Percentiles rank a stretch among this genome's conserved stretches.
Evolutionary conservation across 2,797 vertebrate genomes (phyloP).

Genomic region (Pangasius larnaudii): DNA sequence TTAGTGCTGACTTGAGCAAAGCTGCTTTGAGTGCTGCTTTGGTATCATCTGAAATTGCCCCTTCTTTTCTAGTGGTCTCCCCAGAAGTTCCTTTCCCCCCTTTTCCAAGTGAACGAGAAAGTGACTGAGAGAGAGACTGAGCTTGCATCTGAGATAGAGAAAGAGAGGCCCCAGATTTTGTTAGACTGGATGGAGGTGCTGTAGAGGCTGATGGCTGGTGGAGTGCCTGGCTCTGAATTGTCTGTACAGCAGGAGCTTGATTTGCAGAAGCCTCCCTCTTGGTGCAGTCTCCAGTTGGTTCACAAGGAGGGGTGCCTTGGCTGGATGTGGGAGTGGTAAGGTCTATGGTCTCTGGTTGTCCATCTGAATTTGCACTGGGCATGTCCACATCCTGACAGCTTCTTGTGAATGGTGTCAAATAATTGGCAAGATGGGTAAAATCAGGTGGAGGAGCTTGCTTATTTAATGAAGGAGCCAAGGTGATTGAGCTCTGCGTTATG

Average conservation of each 20-base stretch:
- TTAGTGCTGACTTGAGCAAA: conserved; percentile 85
- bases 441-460: conserved; percentile 61
- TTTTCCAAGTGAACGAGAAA: conserved; percentile 75
- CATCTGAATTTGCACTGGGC: conserved; percentile 81
- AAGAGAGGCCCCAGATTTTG: conserved; percentile 71
- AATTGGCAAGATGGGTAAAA: conserved; percentile 49
- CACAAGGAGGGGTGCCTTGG: conserved; percentile 66
- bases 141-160: conserved; percentile 75
- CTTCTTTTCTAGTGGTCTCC: conserved; percentile 80
- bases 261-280: conserved; percentile 54
- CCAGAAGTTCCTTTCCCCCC: conserved; percentile 66
- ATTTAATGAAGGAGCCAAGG: conserved; percentile 63
- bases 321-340: conserved; percentile 78
- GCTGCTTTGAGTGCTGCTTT: conserved; percentile 92
- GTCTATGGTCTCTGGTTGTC: conserved; percentile 83
- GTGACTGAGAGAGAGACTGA: conserved; percentile 76
- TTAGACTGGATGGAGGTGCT: conserved; percentile 50
- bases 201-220: conserved; percentile 53
- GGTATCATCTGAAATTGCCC: conserved; percentile 91
- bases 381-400: conserved; percentile 85
- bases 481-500: conserved; percentile 60
- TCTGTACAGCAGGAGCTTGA: conserved; percentile 19
- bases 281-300: conserved; percentile 68
- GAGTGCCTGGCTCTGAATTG: conserved; percentile 48
- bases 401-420: conserved; percentile 65